A percentile compares a stretch with the other conserved stretches of the same genome.
phyloP scores from a whole-genome alignment of 2,888 invertebrate genomes.

The Limenitis camilla region DNA sequence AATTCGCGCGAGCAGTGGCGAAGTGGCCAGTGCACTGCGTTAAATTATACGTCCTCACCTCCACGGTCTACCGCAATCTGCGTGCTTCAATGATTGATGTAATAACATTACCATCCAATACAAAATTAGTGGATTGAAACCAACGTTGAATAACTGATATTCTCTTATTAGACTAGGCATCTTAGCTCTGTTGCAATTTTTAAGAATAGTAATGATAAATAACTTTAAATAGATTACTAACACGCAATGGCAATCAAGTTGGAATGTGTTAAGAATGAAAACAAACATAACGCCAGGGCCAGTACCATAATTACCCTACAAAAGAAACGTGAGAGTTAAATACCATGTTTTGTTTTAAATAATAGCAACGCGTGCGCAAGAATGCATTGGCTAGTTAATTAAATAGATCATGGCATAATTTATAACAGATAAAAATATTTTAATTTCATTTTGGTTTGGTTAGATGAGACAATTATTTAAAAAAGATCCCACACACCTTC shows the following conservation, averaged over 20 bases:
- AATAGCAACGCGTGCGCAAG: constrained; percentile 41
- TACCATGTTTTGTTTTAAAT: constrained; percentile 47
- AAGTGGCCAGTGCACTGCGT: neutral
- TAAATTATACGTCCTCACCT: constrained; percentile 6
- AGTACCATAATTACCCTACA: constrained; percentile 11
- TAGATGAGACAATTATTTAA: no score
- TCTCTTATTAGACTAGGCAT: no score
- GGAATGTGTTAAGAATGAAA: no score
- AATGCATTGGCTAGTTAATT: no score
- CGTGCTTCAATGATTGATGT: constrained; percentile 4
- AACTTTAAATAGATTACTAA: neutral
- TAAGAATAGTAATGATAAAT: no score
- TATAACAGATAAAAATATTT: no score
- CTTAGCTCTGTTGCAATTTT: no score
- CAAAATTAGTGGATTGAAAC: constrained; percentile 7
- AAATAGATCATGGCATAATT: no score
- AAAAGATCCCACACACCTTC: no score
- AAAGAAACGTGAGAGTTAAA: constrained; percentile 62
- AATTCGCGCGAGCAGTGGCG: constrained; percentile 1
- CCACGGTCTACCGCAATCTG: constrained; percentile 4
- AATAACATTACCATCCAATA: constrained; percentile 1
- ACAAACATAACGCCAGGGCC: neutral
- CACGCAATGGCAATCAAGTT: no score
- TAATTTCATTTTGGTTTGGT: no score
- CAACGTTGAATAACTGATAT: neutral